Evolutionary conservation across 2,888 invertebrate genomes (phyloP).

Genomic region (Campoplex capitator): DNA sequence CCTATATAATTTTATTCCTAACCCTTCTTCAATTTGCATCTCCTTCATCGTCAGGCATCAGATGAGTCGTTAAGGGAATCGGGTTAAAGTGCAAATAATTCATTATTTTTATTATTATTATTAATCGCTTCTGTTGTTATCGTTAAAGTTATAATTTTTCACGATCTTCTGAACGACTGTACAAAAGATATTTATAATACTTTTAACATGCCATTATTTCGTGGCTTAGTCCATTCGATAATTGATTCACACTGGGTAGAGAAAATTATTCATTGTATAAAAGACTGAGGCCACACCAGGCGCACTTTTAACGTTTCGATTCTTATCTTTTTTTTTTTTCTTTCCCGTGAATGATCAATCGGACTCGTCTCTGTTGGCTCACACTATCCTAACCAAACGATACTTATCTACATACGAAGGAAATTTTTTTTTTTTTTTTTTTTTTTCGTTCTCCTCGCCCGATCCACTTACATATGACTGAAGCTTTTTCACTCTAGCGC

Average conservation of each 20-base stretch:
- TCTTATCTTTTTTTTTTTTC: neutral
- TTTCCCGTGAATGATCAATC: slow-evolving; percentile 2
- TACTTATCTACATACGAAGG: slow-evolving; percentile 11
- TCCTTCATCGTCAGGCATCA: slow-evolving; percentile 23
- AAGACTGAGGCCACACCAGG: slow-evolving; percentile 7
- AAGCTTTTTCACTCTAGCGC: slow-evolving; percentile 14
- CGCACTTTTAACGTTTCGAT: slow-evolving; percentile 17
- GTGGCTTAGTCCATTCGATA: neutral
- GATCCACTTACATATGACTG: slow-evolving; percentile 3
- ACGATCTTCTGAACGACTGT: slow-evolving; percentile 61
- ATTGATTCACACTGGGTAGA: slow-evolving; percentile 14
- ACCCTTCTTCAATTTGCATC: slow-evolving; percentile 64
- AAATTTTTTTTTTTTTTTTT: neutral
- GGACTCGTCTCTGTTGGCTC: neutral
- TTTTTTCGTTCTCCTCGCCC: neutral
- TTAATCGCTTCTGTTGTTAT: slow-evolving; percentile 16
- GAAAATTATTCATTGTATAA: neutral
- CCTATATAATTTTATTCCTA: slow-evolving; percentile 58
- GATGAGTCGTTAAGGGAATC: slow-evolving; percentile 48
- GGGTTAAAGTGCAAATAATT: slow-evolving; percentile 47
- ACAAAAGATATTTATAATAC: too few relatives aligned
- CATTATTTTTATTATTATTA: slow-evolving; percentile 38
- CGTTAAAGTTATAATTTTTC: neutral
- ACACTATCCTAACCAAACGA: neutral
- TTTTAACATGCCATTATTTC: neutral